Percentiles rank a stretch among this genome's conserved stretches.
These are phyloP conservation scores for Synodontis membranacea DNA, from an alignment of 2,113 vertebrate species.

Conservation along the genomic window DNA sequence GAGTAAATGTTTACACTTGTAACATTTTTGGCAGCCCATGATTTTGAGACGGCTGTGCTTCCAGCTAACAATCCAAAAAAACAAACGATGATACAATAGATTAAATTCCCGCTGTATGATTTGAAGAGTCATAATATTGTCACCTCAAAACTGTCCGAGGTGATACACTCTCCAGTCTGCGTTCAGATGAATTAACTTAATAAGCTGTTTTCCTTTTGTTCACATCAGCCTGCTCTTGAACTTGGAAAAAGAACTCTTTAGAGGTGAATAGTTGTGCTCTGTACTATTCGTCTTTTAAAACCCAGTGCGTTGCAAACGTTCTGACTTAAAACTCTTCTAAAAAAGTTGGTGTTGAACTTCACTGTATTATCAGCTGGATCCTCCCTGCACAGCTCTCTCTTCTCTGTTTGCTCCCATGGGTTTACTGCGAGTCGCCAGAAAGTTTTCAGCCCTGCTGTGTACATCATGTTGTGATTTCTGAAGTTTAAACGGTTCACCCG, in stretches of 20 bases:
- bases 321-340: neutral
- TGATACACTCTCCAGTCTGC: neutral
- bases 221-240: neutral
- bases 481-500: slow-evolving; percentile 15
- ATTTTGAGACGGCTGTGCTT: neutral
- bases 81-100: neutral
- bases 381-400: neutral
- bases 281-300: neutral
- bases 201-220: neutral
- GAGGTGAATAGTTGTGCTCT: neutral
- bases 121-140: neutral
- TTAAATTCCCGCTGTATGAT: neutral
- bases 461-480: neutral
- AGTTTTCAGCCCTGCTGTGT: slow-evolving; percentile 3
- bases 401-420: neutral
- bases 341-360: neutral
- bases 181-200: neutral
- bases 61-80: neutral
- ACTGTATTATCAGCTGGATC: neutral
- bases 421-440: neutral
- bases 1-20: neutral
- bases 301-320: neutral
- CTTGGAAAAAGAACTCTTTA: neutral
- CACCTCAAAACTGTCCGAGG: neutral
- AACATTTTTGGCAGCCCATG: neutral